These are phyloP conservation scores for Odocoileus hemionus DNA, from an alignment of 2,113 vertebrate genomes.

Conservation along the genomic window DNA sequence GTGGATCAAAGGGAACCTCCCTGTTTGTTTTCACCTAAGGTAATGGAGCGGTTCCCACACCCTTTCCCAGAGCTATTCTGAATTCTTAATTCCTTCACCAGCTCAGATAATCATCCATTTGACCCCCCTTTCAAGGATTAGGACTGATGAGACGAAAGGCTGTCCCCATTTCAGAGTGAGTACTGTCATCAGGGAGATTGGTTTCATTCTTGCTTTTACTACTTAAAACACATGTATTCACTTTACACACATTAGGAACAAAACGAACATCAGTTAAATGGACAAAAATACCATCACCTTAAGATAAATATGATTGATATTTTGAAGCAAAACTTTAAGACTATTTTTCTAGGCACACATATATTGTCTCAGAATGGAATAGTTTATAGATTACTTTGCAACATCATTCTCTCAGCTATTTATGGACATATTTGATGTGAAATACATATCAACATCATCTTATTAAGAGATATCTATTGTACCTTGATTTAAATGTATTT, in stretches of 20 bases:
- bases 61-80: neutral
- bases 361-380: neutral
- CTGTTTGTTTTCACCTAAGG: neutral
- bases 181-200: neutral
- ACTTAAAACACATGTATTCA: neutral
- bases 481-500: neutral
- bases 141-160: neutral
- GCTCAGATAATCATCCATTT: neutral
- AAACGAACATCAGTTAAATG: neutral
- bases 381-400: neutral
- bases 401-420: neutral
- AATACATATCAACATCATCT: neutral
- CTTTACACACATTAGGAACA: neutral
- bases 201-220: neutral
- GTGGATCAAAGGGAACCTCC: constrained; percentile 17
- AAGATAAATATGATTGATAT: neutral
- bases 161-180: neutral
- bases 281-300: neutral
- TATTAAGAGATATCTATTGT: neutral
- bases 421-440: neutral
- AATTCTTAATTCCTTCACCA: neutral
- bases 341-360: neutral
- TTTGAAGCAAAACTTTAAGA: neutral
- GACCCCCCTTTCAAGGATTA: constrained; percentile 24
- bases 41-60: neutral